Conservation (phyloP, 2,888 invertebrate species). For the Nasonovia ribisnigri region DNA sequence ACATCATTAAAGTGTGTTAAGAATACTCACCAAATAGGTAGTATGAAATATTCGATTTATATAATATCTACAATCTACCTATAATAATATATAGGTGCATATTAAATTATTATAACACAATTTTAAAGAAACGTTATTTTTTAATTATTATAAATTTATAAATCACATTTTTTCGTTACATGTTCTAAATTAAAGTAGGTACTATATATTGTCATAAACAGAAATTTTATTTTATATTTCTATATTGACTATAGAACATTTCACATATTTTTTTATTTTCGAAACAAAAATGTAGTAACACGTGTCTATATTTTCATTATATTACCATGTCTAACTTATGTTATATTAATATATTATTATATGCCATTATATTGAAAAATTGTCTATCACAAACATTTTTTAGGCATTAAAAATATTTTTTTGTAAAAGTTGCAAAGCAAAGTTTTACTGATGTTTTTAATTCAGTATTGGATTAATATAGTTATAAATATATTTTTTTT, state of each 20-base stretch:
- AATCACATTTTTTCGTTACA: not conserved
- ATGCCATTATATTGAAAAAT: not conserved
- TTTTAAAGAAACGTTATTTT: not conserved
- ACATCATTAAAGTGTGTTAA: not conserved
- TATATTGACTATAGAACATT: not conserved
- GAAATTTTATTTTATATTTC: not conserved
- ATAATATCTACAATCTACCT: too few relatives aligned
- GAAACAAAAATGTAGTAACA: not conserved
- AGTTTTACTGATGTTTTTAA: not conserved
- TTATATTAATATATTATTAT: not conserved
- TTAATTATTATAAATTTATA: not conserved
- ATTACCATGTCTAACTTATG: not conserved
- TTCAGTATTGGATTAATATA: not conserved
- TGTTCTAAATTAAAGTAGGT: not conserved
- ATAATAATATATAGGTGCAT: not conserved
- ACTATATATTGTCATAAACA: not conserved
- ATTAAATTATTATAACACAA: not conserved
- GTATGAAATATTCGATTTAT: not conserved
- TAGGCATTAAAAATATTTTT: not conserved
- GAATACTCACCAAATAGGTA: not conserved
- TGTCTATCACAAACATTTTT: not conserved
- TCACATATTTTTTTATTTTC: not conserved
- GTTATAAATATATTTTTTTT: not conserved
- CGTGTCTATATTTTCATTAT: not conserved
- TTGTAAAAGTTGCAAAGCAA: not conserved